Evolutionary conservation across 2,888 invertebrate genomes (phyloP), one percentile per base, ranked within the genome.

Genomic region (Augiades crinisus): DNA sequence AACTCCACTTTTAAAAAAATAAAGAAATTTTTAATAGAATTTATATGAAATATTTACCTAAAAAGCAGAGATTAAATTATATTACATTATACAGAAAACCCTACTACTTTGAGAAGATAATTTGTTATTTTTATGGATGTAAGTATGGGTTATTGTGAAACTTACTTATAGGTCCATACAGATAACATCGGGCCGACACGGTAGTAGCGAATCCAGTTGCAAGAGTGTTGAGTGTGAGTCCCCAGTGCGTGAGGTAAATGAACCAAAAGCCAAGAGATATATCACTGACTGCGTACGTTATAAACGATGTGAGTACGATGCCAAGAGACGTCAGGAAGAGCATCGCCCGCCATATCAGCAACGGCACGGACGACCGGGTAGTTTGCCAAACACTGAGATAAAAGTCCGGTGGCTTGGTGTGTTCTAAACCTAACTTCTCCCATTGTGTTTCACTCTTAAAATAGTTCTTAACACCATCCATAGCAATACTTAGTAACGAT

Each of bases 181-280:
- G 58, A 59, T 78, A 83, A 55, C 79, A 76, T 27, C 83, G 74
- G 13, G 68, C 72, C 1, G 89, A 88, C n/a, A 86, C 72, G 4
- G 57, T 70, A n/a, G 70, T 64, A 1, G 78, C 72, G 33, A 85
- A 84, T 52, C 73, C 84, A 6, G 84, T 82, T 0, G 80, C 64
- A 1, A 82, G 50, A 3, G 78, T 56, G 56, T 79, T 80, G 22
- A 76, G 58, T 1, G 69, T 65, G 37, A 91, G 73, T 4, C 91
- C 91, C 91, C 91, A 91, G 65, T 91, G 90, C 8, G 91, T 91
- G 31, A 91, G 73, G 63, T 90, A 91, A 62, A 91, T 90, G 56
- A 84, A 84, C 91, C 91, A 91, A 56, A 62, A 84, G 1, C 62
- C 62, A 12, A 70, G 56, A 5, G 60, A 46, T 50, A 65, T 62